Conservation (phyloP, 2,113 vertebrate species). For the Delphinapterus leucas region DNA sequence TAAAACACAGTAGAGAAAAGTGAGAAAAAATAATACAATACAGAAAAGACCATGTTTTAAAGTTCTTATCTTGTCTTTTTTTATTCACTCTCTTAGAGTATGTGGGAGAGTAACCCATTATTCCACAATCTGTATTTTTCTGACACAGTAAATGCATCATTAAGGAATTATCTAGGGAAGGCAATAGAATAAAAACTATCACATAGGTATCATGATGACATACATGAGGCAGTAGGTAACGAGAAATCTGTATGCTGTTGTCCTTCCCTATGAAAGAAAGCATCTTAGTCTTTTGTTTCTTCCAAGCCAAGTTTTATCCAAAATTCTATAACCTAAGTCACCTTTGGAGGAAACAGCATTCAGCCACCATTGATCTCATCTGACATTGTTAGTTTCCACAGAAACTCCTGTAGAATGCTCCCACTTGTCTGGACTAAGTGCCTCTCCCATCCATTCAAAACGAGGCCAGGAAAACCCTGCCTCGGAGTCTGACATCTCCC, state of each 20-base stretch:
- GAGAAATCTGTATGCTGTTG: neutral
- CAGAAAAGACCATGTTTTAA: neutral
- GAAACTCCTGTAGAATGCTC: conserved; percentile 78
- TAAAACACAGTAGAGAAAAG: neutral
- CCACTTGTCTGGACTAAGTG: conserved; percentile 74
- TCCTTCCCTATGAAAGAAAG: conserved; percentile 15
- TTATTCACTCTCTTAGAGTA: neutral
- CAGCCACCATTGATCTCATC: conserved; percentile 77
- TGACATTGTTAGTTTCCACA: conserved; percentile 83
- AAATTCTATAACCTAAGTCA: conserved; percentile 63
- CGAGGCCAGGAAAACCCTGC: conserved; percentile 74
- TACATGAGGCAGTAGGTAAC: neutral
- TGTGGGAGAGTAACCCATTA: neutral
- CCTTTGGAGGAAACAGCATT: conserved; percentile 75
- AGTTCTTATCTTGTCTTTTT: neutral
- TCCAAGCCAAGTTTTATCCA: conserved; percentile 50
- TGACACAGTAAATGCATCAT: conserved; percentile 3
- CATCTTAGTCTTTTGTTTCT: neutral
- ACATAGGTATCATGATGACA: neutral
- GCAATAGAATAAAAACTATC: neutral
- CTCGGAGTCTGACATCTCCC: conserved; percentile 21
- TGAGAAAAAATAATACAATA: neutral
- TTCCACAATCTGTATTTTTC: neutral
- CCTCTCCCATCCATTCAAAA: conserved; percentile 74
- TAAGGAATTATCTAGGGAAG: neutral